Percentiles rank a stretch among this genome's conserved stretches.
Conservation (phyloP, 2,888 invertebrate species). For the Peribatodes rhomboidaria region DNA sequence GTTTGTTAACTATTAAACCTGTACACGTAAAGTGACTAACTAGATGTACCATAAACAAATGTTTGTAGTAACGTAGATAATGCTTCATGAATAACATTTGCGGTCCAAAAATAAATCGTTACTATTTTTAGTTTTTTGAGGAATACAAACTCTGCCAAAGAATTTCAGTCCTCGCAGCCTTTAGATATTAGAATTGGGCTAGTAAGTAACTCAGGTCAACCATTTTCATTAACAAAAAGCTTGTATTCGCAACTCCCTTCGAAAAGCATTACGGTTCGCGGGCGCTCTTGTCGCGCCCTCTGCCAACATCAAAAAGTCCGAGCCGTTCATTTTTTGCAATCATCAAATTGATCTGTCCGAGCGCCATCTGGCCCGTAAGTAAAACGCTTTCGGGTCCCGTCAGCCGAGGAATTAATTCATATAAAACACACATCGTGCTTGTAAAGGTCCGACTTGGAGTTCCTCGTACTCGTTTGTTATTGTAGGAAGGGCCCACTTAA, state of each 20-base stretch:
- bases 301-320: conserved; percentile 79
- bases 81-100: neutral
- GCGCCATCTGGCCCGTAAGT: conserved; percentile 85
- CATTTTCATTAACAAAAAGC: conserved; percentile 32
- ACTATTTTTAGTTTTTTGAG: no score
- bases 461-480: conserved; percentile 45
- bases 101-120: no score
- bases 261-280: conserved; percentile 24
- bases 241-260: conserved; percentile 39
- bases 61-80: neutral
- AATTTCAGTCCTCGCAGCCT: neutral
- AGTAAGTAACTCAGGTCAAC: conserved; percentile 4
- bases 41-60: neutral
- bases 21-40: conserved; percentile 7
- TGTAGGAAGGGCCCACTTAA: neutral
- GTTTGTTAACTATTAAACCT: conserved; percentile 31
- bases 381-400: conserved; percentile 80
- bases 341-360: conserved; percentile 86
- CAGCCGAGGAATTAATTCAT: conserved; percentile 85
- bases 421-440: conserved; percentile 78
- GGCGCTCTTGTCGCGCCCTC: conserved; percentile 55
- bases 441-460: conserved; percentile 54
- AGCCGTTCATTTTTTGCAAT: conserved; percentile 79
- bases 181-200: neutral
- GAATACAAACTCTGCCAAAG: neutral